Percentiles rank a stretch among this genome's conserved stretches.
These are phyloP conservation scores for Tamias sibiricus DNA, from an alignment of 2,113 vertebrate species.

Conservation along the genomic window DNA sequence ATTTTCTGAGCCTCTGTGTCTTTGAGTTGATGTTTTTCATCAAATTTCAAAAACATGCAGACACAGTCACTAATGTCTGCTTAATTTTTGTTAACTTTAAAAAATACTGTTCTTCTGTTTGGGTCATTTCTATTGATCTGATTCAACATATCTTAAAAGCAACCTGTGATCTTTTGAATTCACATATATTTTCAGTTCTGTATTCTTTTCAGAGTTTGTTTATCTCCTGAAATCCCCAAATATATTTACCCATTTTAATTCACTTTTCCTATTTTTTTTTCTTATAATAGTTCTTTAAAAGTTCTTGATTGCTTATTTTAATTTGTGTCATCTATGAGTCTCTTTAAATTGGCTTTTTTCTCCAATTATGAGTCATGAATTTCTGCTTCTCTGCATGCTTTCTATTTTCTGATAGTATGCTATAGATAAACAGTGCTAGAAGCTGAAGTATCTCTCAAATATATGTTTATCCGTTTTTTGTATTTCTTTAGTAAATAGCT, in stretches of 20 bases:
- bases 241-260: not conserved
- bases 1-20: not conserved
- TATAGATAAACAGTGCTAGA: not conserved
- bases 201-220: not conserved
- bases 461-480: not conserved
- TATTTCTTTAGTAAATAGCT: not conserved
- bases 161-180: not conserved
- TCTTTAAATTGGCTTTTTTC: not conserved
- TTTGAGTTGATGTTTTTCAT: not conserved
- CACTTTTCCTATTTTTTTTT: not conserved
- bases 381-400: not conserved
- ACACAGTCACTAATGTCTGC: not conserved
- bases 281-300: not conserved
- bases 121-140: not conserved
- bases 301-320: not conserved
- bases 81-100: not conserved
- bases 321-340: not conserved
- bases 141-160: not conserved
- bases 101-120: not conserved
- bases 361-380: not conserved
- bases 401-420: not conserved
- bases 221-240: not conserved
- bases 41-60: not conserved
- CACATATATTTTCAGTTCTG: not conserved
- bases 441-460: not conserved